Evolutionary conservation across 2,888 invertebrate genomes (phyloP).

Genomic region (Melanchra persicariae): DNA sequence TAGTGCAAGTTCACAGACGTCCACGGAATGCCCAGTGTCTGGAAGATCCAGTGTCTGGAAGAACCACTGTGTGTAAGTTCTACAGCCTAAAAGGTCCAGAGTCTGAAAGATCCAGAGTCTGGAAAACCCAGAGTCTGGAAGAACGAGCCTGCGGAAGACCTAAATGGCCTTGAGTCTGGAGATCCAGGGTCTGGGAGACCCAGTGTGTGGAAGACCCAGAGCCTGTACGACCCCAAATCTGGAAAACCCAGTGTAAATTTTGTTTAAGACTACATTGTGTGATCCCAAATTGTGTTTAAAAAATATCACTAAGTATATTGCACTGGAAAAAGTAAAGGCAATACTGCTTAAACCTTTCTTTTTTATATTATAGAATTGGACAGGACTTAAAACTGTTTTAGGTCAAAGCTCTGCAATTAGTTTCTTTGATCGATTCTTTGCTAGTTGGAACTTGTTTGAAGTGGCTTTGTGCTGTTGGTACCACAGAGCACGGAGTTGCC

Average conservation of each 20-base stretch:
- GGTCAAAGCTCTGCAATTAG: not conserved
- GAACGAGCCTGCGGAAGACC: too few relatives aligned
- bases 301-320: constrained; percentile 1
- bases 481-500: not conserved
- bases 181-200: not conserved
- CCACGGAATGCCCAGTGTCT: too few relatives aligned
- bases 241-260: too few relatives aligned
- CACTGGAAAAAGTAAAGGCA: not conserved
- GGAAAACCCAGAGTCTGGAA: too few relatives aligned
- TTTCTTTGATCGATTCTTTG: not conserved
- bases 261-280: too few relatives aligned
- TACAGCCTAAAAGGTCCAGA: too few relatives aligned
- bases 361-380: too few relatives aligned
- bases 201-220: not conserved
- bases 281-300: not conserved
- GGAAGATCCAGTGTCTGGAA: not conserved
- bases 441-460: not conserved
- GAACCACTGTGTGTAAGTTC: not conserved
- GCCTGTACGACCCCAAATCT: not conserved
- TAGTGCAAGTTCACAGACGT: too few relatives aligned
- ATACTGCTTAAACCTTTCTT: too few relatives aligned
- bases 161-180: too few relatives aligned
- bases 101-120: not conserved
- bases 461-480: not conserved
- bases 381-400: too few relatives aligned